A percentile compares a stretch with the other conserved stretches of the same genome.
Conservation (phyloP, 2,113 vertebrate genomes). For the Austrofundulus limnaeus region DNA sequence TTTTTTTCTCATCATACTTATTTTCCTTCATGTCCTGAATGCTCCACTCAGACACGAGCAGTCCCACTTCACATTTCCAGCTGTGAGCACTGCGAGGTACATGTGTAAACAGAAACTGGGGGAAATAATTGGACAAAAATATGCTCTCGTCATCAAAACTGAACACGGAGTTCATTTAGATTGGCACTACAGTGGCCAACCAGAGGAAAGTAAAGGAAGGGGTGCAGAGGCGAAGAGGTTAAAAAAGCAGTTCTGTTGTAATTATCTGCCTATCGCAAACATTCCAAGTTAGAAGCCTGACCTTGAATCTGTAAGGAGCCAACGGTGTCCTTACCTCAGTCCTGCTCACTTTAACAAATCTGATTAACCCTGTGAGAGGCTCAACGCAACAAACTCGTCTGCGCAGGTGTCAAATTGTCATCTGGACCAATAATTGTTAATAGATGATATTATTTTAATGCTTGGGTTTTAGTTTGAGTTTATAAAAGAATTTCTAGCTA, state of each 20-base stretch:
- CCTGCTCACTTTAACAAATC: background rate
- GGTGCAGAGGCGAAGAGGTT: background rate
- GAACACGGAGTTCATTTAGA: background rate
- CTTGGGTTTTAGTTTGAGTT: slow-evolving; percentile 71
- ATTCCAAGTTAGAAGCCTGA: slow-evolving; percentile 18
- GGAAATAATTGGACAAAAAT: background rate
- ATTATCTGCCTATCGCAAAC: background rate
- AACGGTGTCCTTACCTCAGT: background rate
- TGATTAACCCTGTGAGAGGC: slow-evolving; percentile 11
- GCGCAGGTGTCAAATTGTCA: slow-evolving; percentile 41
- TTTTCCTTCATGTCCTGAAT: background rate
- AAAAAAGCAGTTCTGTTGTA: background rate
- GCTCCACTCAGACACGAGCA: background rate
- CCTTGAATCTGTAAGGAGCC: slow-evolving; percentile 12
- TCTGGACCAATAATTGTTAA: slow-evolving; percentile 28
- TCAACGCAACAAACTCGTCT: slow-evolving; percentile 27
- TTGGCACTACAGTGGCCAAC: background rate
- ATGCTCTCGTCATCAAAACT: background rate
- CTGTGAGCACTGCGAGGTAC: background rate
- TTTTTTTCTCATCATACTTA: background rate
- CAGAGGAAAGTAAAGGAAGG: background rate
- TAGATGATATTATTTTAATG: slow-evolving; percentile 57
- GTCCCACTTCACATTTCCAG: background rate
- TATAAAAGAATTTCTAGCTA: slow-evolving; percentile 35
- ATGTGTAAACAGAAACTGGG: background rate